Conservation (phyloP, 2,113 vertebrate species). For the Sarotherodon lohbergeri region DNA sequence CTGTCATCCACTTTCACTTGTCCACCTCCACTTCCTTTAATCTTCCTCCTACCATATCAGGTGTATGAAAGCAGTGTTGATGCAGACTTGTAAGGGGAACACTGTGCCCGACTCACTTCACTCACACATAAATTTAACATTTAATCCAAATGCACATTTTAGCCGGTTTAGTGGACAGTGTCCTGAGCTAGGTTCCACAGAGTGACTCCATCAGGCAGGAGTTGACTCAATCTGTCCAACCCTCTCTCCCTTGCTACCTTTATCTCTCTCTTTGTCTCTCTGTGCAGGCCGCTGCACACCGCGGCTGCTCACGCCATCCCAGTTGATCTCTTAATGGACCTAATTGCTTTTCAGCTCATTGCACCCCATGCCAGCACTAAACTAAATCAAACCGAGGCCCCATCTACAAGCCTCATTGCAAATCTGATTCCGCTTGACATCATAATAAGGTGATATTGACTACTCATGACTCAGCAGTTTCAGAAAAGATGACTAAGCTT, state of each 20-base stretch:
- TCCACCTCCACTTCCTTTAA: not conserved
- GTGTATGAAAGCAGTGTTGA: not conserved
- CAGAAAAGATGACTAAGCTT: constrained; percentile 16
- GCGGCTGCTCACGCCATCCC: constrained; percentile 26
- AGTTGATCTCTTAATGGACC: constrained; percentile 62
- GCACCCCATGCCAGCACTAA: constrained; percentile 38
- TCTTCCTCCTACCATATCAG: not conserved
- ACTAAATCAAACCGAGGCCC: constrained; percentile 51
- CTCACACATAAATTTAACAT: not conserved
- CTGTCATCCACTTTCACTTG: not conserved
- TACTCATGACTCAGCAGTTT: constrained; percentile 40
- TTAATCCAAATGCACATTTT: not conserved
- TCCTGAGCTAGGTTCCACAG: constrained; percentile 15
- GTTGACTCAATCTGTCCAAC: constrained; percentile 45
- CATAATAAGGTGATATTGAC: constrained; percentile 52
- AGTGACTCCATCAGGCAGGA: constrained; percentile 15
- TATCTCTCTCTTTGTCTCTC: not conserved
- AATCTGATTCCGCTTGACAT: constrained; percentile 36
- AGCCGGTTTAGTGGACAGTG: not conserved
- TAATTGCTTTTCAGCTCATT: constrained; percentile 64
- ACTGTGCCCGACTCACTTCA: not conserved
- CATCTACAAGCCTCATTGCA: not conserved
- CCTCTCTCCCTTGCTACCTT: not conserved
- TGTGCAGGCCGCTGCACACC: constrained; percentile 14
- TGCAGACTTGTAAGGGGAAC: not conserved